phyloP scores from a whole-genome alignment of 1,140 invertebrate species.

The Pseudomyrmex flavicornis region DNA sequence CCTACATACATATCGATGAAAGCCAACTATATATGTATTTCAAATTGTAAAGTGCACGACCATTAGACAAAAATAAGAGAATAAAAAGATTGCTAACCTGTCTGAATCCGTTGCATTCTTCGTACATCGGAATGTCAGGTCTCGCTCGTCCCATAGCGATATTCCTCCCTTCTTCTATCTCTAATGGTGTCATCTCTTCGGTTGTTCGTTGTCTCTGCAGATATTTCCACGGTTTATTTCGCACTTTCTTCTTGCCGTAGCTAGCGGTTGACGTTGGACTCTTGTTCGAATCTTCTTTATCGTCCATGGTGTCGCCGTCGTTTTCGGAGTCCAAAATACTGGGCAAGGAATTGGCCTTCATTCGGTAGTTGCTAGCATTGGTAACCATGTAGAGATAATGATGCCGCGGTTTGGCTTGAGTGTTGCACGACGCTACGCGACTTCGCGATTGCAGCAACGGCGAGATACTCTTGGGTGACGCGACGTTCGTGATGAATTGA shows the following conservation, averaged over 20 bases:
- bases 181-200: slow-evolving; percentile 82
- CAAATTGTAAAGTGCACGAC: slow-evolving; percentile 13
- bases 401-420: slow-evolving; percentile 77
- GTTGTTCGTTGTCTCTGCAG: slow-evolving; percentile 82
- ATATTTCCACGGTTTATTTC: slow-evolving; percentile 82
- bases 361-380: slow-evolving; percentile 86
- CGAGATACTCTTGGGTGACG: slow-evolving; percentile 78
- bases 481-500: slow-evolving; percentile 77
- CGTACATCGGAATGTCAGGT: slow-evolving; percentile 52
- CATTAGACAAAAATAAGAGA: neutral
- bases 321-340: slow-evolving; percentile 92
- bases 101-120: slow-evolving; percentile 73
- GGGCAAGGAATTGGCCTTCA: slow-evolving; percentile 91
- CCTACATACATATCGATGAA: slow-evolving; percentile 64
- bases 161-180: slow-evolving; percentile 70
- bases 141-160: slow-evolving; percentile 52
- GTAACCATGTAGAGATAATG: slow-evolving; percentile 84
- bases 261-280: slow-evolving; percentile 87
- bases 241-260: slow-evolving; percentile 80
- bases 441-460: slow-evolving; percentile 80
- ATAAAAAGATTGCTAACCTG: slow-evolving; percentile 63
- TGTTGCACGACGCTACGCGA: slow-evolving; percentile 80
- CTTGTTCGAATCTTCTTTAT: slow-evolving; percentile 85
- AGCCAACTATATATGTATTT: neutral
- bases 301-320: slow-evolving; percentile 86